Percentiles rank a stretch among this genome's conserved stretches.
Conservation (phyloP, 2,888 invertebrate genomes). For the Opisthograptis luteolata region DNA sequence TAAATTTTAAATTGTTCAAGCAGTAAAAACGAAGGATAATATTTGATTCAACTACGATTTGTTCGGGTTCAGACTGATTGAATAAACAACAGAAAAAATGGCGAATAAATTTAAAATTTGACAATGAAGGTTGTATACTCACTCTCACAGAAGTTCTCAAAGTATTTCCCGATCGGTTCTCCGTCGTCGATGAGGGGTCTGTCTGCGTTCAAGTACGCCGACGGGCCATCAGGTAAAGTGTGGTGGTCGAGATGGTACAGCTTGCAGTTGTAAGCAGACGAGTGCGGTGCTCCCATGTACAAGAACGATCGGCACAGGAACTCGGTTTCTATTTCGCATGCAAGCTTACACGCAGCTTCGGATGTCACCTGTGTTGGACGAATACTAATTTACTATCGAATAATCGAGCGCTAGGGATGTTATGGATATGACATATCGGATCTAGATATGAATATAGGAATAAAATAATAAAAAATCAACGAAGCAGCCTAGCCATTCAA, state of each 20-base stretch:
- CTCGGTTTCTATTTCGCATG: slow-evolving; percentile 96
- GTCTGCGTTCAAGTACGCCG: slow-evolving; percentile 95
- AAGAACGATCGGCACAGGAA: slow-evolving; percentile 95
- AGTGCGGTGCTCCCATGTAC: slow-evolving; percentile 91
- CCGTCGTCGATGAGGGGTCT: slow-evolving; percentile 96
- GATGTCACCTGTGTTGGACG: slow-evolving; percentile 87
- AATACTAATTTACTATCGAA: slow-evolving; percentile 37
- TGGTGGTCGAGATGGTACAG: slow-evolving; percentile 96
- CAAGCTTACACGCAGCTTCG: slow-evolving; percentile 94
- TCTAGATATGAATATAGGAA: too few species aligned
- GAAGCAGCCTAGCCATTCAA: too few species aligned
- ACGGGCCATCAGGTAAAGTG: slow-evolving; percentile 95
- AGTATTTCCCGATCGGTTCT: slow-evolving; percentile 94
- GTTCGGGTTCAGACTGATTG: neutral
- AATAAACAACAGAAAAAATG: neutral
- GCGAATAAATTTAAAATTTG: too few species aligned
- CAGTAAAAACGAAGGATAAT: too few species aligned
- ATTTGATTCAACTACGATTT: too few species aligned
- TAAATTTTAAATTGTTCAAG: too few species aligned
- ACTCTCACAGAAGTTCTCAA: slow-evolving; percentile 96
- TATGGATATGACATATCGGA: too few species aligned
- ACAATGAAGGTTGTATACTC: slow-evolving; percentile 63
- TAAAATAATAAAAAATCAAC: too few species aligned
- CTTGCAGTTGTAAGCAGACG: slow-evolving; percentile 94
- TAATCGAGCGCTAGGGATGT: too few species aligned